A percentile compares a stretch with the other conserved stretches of the same genome.
These are phyloP conservation scores for Columba guinea DNA, from an alignment of 2,797 vertebrate genomes.

Conservation along the genomic window DNA sequence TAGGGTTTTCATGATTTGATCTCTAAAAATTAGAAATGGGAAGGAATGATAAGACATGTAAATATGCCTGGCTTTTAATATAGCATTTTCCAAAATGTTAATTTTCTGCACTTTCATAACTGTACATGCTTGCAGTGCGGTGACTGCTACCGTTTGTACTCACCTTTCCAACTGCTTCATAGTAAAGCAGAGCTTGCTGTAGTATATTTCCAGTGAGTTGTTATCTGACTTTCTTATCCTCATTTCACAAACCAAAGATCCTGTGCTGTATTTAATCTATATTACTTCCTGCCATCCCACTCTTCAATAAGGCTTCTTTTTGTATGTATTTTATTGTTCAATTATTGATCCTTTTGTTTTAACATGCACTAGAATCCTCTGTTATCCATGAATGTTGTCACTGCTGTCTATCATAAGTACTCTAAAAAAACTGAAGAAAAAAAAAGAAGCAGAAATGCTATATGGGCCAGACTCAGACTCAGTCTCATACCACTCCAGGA, in stretches of 20 bases:
- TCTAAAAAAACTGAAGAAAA: background rate
- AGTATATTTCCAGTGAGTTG: background rate
- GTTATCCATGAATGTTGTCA: background rate
- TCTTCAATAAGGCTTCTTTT: background rate
- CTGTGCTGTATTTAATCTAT: background rate
- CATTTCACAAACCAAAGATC: background rate
- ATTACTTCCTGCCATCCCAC: background rate
- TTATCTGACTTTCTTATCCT: background rate
- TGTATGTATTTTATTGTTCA: background rate
- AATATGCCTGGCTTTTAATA: background rate
- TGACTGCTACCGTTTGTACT: background rate
- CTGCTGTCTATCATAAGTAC: background rate
- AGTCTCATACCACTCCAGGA: background rate
- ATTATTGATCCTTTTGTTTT: background rate
- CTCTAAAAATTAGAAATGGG: background rate
- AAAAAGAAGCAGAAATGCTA: background rate
- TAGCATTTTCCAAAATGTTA: background rate
- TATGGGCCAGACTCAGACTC: background rate
- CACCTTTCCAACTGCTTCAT: background rate
- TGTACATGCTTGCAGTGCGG: rapidly evolving
- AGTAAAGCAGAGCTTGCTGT: background rate
- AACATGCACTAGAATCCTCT: background rate
- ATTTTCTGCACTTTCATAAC: background rate
- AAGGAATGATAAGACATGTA: background rate
- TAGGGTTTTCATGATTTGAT: background rate